Evolutionary conservation across 2,888 invertebrate genomes (phyloP), one percentile per base, ranked within the genome.

Genomic region (Copidosoma aretas): DNA sequence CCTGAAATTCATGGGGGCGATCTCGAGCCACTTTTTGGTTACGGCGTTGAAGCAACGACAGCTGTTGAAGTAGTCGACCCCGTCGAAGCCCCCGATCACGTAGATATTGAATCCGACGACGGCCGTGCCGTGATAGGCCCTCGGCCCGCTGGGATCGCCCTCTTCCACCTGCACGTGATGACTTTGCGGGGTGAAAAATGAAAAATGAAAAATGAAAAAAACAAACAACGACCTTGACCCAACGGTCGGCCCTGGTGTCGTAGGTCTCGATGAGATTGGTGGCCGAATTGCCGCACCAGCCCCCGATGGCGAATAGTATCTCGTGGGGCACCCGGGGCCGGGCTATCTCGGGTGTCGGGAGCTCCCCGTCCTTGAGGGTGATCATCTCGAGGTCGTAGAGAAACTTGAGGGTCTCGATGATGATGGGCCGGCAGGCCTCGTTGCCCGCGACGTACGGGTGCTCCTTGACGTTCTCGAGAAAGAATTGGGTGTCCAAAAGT

Each of bases 91-190:
- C 0, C 97, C 97, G 73, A 97, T 92, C 5, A 95, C 91, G 84
- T 92, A 96, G 73, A 97, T 93, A 78, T 91, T 90, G 75, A 88
- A 89, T 0, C 92, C 93, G 0, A 97, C 88, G 0, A 95, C 93
- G 0, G 93, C 94, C 0, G 94, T 93, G n/a, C 96, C 96, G 80
- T 97, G 97, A 82, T 97, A 97, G 0, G 95, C 96, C 63, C 96
- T 87, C 0, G 95, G 93, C 25, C 94, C 95, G 15, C 89, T 88
- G 2, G 92, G 90, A 83, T 94, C 94, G 56, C 92, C 91, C 78
- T 93, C 91, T 73, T 89, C 88, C 14, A 92, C 90, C 88, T 89
- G 17, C 22, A 51, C 17, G 10, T 12, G n/a, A n/a, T n/a, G n/a
- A n/a, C n/a, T n/a, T n/a, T n/a, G n/a, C n/a, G n/a, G n/a, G n/a